Evolutionary conservation across 2,888 invertebrate species (phyloP), one percentile per base, ranked within the genome.

Genomic region (Euzophera pinguis): DNA sequence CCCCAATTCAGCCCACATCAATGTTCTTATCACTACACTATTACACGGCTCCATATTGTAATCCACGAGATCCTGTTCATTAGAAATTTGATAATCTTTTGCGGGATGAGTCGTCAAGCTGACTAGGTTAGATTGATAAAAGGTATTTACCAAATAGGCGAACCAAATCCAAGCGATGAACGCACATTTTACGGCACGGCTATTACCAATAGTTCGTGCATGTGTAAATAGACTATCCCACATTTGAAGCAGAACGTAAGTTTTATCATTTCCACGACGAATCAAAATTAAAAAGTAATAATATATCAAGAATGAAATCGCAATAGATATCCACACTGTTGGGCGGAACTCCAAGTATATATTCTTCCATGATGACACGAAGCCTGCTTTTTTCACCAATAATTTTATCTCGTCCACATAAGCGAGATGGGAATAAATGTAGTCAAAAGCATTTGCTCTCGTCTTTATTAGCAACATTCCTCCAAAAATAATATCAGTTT

Each of bases 21-120:
- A 37, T 10, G 64, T 53, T 13, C 50, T 49, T 22, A 82, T 57
- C 0, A 60, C 60, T 0, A n/a, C 0, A 60, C 78, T 73, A 1
- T 84, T 52, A 38, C 87, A 87, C 1, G 81, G 71, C 13, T 70
- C 60, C 10, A 79, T 42, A 1, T 73, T 55, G 34, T 62, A 69
- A 0, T 58, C 47, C 0, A 7, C 1, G 2, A 84, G 52, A 43
- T 70, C 66, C 3, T 62, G 57, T 8, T 64, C 56, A 0, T 62
- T 63, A 0, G 69, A 62, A 37, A 82, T 64, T 59, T 84, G 84
- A 51, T 78, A 72, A 10, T 68, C 64, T 6, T 55, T 52, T 1
- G 55, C 53, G 0, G 78, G 76, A 27, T 77, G 54, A 0, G 73
- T 70, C 1, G 65, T 69, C 0, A 79, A 52, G 57, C 79, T 75